These are phyloP conservation scores for Pagrus major DNA, from an alignment of 2,113 vertebrate species.

Conservation along the genomic window DNA sequence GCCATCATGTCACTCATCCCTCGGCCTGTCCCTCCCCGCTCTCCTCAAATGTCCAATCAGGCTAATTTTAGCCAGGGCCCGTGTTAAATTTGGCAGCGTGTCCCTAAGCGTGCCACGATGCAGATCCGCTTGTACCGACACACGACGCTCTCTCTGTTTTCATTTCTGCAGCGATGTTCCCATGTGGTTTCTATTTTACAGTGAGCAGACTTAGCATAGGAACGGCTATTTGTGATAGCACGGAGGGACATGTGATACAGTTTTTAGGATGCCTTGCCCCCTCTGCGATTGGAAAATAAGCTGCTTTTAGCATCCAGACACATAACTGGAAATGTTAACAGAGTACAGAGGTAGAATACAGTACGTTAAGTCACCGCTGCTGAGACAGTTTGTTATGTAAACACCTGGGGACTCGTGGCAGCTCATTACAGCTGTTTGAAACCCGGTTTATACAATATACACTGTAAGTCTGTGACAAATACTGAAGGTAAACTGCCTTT, in stretches of 20 bases:
- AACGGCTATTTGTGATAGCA: slow-evolving; percentile 41
- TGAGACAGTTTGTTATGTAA: slow-evolving; percentile 62
- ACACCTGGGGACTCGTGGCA: slow-evolving; percentile 23
- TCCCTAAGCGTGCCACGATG: slow-evolving; percentile 48
- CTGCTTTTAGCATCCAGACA: slow-evolving; percentile 43
- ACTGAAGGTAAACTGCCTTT: background rate
- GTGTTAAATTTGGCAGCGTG: slow-evolving; percentile 68
- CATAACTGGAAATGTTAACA: slow-evolving; percentile 35
- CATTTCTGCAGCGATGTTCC: slow-evolving; percentile 14
- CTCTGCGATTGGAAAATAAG: slow-evolving; percentile 34
- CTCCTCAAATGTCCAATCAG: slow-evolving; percentile 75
- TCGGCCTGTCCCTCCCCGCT: slow-evolving; percentile 26
- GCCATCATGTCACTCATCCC: slow-evolving; percentile 62
- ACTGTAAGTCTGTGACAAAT: slow-evolving; percentile 15
- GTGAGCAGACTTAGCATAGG: slow-evolving; percentile 47
- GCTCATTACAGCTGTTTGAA: slow-evolving; percentile 32
- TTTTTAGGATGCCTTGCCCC: slow-evolving; percentile 53
- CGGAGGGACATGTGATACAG: slow-evolving; percentile 32
- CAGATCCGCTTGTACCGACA: slow-evolving; percentile 43
- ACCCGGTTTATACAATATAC: background rate
- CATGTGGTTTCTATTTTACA: slow-evolving; percentile 56
- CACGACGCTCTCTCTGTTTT: slow-evolving; percentile 16
- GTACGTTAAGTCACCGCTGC: slow-evolving; percentile 36
- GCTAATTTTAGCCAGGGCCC: slow-evolving; percentile 72
- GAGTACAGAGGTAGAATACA: slow-evolving; percentile 31